phyloP scores from a whole-genome alignment of 2,797 vertebrate genomes.

The Acestrorhynchus altus region DNA sequence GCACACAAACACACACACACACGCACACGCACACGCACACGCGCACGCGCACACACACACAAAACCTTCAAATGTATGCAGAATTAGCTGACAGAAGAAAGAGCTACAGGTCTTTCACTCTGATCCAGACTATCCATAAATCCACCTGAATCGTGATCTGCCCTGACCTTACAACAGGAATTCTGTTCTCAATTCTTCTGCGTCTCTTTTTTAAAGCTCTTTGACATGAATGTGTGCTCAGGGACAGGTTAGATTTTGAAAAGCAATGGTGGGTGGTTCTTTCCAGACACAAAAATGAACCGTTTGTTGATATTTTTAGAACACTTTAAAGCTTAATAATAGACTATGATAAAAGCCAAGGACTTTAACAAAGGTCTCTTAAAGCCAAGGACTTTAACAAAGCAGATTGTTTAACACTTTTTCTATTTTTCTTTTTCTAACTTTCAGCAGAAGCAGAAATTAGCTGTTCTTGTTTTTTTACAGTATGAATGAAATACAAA shows the following conservation, averaged over 20 bases:
- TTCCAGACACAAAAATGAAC: neutral
- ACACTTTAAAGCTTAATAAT: neutral
- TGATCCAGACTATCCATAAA: neutral
- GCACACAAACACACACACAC: too few species aligned
- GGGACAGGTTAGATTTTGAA: neutral
- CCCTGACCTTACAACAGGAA: neutral
- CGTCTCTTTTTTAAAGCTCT: neutral
- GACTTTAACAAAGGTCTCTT: too few species aligned
- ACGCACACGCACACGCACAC: neutral
- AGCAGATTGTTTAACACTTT: neutral
- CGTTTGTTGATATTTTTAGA: neutral
- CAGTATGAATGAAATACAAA: too few species aligned
- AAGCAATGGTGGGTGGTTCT: neutral
- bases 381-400: neutral
- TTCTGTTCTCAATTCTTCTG: neutral
- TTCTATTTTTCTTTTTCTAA: neutral
- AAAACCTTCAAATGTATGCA: neutral
- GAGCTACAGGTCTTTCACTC: neutral
- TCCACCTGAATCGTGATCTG: neutral
- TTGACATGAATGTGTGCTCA: neutral
- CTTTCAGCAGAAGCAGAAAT: neutral
- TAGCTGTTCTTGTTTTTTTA: too few species aligned
- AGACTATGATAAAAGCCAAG: neutral
- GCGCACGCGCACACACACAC: neutral
- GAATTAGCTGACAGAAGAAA: neutral